These are phyloP conservation scores for Centropus bengalensis DNA, from an alignment of 2,113 vertebrate genomes.

Conservation along the genomic window DNA sequence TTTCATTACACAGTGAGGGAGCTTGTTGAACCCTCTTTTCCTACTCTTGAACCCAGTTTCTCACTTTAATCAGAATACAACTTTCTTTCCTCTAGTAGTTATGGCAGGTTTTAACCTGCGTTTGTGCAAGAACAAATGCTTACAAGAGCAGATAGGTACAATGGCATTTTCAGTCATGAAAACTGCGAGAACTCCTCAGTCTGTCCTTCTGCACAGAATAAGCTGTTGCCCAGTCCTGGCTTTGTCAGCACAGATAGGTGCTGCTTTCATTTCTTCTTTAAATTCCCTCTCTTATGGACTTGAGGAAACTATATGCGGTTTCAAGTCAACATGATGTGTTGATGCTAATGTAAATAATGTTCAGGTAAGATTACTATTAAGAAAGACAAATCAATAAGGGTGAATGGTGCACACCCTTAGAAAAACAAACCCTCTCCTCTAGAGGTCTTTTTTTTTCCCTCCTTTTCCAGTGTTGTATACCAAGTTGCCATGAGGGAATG, in stretches of 20 bases:
- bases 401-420: background rate
- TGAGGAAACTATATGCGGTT: background rate
- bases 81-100: background rate
- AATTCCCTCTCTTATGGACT: background rate
- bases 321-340: background rate
- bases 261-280: background rate
- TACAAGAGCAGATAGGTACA: background rate
- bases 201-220: background rate
- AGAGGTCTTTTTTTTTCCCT: background rate
- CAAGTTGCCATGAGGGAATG: background rate
- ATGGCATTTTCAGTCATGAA: background rate
- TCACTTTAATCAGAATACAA: background rate
- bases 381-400: background rate
- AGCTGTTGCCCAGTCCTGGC: background rate
- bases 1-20: background rate
- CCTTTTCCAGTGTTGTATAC: background rate
- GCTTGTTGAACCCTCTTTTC: background rate
- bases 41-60: background rate
- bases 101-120: background rate
- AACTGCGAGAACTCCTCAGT: background rate
- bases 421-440: background rate
- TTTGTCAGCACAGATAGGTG: background rate
- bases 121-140: background rate
- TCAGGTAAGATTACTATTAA: background rate
- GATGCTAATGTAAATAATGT: background rate